These are phyloP conservation scores for Pelobates cultripes DNA, from an alignment of 2,797 vertebrate species.

Conservation along the genomic window DNA sequence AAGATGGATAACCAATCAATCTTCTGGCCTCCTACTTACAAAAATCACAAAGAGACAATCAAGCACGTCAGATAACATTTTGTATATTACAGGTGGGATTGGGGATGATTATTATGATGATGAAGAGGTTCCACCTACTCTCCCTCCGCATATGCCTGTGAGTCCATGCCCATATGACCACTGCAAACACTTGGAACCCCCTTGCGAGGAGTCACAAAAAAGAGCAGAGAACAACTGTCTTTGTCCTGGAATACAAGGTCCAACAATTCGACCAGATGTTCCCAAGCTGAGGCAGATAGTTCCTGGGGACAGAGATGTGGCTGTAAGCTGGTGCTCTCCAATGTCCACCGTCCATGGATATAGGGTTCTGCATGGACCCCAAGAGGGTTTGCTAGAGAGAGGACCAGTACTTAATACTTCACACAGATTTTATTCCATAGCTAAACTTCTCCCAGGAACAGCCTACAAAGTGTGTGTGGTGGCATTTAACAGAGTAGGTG, in stretches of 20 bases:
- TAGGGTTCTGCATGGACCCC: conserved; percentile 18
- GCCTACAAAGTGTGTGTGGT: conserved; percentile 36
- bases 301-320: neutral
- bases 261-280: conserved; percentile 20
- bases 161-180: conserved; percentile 19
- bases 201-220: conserved; percentile 33
- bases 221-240: conserved; percentile 20
- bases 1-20: neutral
- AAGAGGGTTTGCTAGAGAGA: neutral
- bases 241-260: conserved; percentile 37
- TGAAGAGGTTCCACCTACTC: neutral
- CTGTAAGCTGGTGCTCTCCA: conserved; percentile 42
- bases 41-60: neutral
- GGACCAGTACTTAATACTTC: conserved; percentile 29
- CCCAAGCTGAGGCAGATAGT: conserved; percentile 1
- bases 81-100: conserved; percentile 17
- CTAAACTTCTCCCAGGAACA: conserved; percentile 4
- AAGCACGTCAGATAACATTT: neutral
- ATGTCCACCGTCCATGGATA: conserved; percentile 38
- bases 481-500: conserved; percentile 41
- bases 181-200: conserved; percentile 26
- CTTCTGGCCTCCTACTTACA: neutral
- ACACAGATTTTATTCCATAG: conserved; percentile 31
- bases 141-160: neutral
- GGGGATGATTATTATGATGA: conserved; percentile 28